Evolutionary conservation across 2,113 vertebrate genomes (phyloP).

Genomic region (Oreochromis tanganicae): DNA sequence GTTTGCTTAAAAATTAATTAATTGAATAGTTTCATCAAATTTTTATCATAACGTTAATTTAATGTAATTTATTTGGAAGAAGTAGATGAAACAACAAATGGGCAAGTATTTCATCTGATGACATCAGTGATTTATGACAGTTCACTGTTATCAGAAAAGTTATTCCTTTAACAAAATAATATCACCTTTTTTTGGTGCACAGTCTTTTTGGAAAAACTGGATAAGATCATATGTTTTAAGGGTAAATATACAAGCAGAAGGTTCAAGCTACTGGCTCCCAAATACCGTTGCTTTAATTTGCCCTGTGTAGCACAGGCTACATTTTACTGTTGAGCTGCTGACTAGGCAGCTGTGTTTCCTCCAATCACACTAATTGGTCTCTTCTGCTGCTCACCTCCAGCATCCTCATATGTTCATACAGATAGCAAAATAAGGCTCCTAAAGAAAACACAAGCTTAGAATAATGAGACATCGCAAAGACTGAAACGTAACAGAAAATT

Average conservation of each 20-base stretch:
- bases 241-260: not conserved
- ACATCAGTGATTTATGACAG: not conserved
- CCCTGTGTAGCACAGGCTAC: conserved; percentile 37
- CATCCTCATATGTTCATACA: conserved; percentile 73
- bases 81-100: not conserved
- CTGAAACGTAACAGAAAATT: conserved; percentile 73
- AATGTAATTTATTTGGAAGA: not conserved
- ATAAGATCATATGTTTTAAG: not conserved
- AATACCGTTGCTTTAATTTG: conserved; percentile 51
- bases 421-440: conserved; percentile 73
- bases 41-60: not conserved
- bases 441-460: conserved; percentile 73
- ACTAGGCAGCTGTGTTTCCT: conserved; percentile 65
- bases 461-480: conserved; percentile 76
- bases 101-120: not conserved
- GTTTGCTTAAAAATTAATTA: not conserved
- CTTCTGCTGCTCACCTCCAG: conserved; percentile 71
- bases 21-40: not conserved
- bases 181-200: not conserved
- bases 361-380: conserved; percentile 78
- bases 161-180: not conserved
- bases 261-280: conserved; percentile 4
- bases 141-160: not conserved
- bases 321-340: conserved; percentile 65
- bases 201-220: not conserved